Evolutionary conservation across 2,797 vertebrate species (phyloP).

Genomic region (Selene dorsalis): DNA sequence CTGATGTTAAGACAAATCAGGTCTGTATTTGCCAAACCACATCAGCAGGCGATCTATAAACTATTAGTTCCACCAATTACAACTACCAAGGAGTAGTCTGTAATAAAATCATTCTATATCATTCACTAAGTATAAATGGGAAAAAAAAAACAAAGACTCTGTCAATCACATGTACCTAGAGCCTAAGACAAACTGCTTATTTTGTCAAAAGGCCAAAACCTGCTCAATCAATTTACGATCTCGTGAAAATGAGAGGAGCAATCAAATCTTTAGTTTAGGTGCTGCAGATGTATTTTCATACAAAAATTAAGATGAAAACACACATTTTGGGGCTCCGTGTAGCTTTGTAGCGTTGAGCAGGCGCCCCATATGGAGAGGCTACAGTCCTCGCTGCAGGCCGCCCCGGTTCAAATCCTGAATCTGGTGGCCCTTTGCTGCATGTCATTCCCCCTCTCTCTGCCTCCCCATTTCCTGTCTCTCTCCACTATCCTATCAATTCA

Average conservation of each 20-base stretch:
- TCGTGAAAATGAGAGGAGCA: conserved; percentile 11
- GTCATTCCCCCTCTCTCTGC: too few relatives aligned
- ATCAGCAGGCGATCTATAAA: background rate
- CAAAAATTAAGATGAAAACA: background rate
- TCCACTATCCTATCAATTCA: too few relatives aligned
- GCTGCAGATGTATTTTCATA: background rate
- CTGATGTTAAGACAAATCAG: conserved; percentile 1
- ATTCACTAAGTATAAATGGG: background rate
- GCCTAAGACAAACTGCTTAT: background rate
- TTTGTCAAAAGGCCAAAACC: background rate
- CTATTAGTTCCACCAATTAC: background rate
- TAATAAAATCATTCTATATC: background rate
- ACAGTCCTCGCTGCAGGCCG: too few relatives aligned
- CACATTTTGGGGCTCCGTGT: too few relatives aligned
- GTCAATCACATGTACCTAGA: background rate
- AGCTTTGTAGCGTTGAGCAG: too few relatives aligned
- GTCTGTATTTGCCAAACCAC: background rate
- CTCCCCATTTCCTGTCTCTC: too few relatives aligned
- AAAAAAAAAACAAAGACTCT: background rate
- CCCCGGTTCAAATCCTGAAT: too few relatives aligned
- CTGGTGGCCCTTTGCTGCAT: too few relatives aligned
- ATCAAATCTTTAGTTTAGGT: background rate
- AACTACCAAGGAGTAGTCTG: background rate
- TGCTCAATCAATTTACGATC: background rate
- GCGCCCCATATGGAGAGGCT: too few relatives aligned